Base-by-base conservation (phyloP, 2,888 invertebrate species). In the Zygogramma bicolorata region DNA sequence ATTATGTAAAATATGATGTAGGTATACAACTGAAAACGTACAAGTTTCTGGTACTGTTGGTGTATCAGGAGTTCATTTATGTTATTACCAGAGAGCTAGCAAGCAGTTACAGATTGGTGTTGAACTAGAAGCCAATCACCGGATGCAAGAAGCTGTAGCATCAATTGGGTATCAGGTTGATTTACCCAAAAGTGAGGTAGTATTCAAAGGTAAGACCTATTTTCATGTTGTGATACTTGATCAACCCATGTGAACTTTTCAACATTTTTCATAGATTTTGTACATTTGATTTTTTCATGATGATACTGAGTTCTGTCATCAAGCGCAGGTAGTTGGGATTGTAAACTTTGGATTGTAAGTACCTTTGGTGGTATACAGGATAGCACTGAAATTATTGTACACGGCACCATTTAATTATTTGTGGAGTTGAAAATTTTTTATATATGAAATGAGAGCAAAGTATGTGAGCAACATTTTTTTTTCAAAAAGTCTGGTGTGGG, bases 91-190 rank as follows among this genome's bases (percentile, higher is more conserved):
- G 84, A 96, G 94, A 88, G 95, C 96, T 80, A 96, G 95, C 86
- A 96, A 96, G 85, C 96, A 97, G 84, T 88, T 97, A 75, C 93
- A 96, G 90, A 89, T 99, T 79, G 99, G 98, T 65, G 97, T 97
- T 0, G 99, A 99, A 87, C 91, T 98, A 81, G 98, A 98, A 88
- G 95, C 97, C 5, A 97, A 95, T 85, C 91, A 95, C 84, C 90
- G 96, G 82, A 92, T 96, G 87, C 95, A 95, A 88, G 97, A 98
- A 87, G 94, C 97, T 1, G 93, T 94, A 4, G 96, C 96, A 68
- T 95, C 97, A 3, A 90, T 98, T 80, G 98, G 95, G 10, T 99
- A 99, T 88, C 97, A 98, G 88, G 92, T 96, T 76, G 97, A 97
- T 87, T 90, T 99, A 85, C 97, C 98, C 58, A 97, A 97, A 87